phyloP scores from a whole-genome alignment of 2,113 vertebrate genomes.

The Mobula hypostoma region DNA sequence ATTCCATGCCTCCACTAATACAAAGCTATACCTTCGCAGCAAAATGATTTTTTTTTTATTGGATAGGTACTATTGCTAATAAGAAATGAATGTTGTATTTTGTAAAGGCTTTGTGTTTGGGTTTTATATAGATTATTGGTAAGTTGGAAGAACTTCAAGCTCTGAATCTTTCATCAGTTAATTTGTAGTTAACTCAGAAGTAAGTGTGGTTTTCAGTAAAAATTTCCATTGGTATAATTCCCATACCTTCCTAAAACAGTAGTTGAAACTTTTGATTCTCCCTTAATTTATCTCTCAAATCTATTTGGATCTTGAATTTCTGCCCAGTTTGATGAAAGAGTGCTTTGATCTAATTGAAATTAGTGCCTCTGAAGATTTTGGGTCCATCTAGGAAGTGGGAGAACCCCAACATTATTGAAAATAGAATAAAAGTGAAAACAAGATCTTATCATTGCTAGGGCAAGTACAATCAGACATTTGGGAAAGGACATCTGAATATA shows the following conservation, averaged over 20 bases:
- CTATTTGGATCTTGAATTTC: background rate
- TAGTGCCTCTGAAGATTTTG: background rate
- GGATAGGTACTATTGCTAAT: background rate
- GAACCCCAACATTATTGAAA: background rate
- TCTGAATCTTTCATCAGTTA: background rate
- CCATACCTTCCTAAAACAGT: background rate
- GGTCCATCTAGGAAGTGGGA: background rate
- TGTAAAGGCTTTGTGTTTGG: background rate
- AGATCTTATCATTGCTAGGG: background rate
- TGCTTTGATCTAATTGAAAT: background rate
- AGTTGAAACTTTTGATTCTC: background rate
- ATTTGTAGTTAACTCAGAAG: background rate
- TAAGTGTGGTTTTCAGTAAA: background rate
- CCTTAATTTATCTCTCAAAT: background rate
- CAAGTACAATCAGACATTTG: background rate
- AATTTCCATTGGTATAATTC: background rate
- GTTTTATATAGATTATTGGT: background rate
- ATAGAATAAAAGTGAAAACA: background rate
- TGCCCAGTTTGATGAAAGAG: background rate
- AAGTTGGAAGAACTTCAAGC: background rate
- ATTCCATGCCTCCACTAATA: no score
- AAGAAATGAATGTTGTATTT: background rate
- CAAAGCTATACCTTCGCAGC: background rate
- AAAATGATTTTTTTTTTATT: background rate
- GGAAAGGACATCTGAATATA: background rate